Evolutionary conservation across 2,113 vertebrate species (phyloP).

Genomic region (Hippoglossus stenolepis): DNA sequence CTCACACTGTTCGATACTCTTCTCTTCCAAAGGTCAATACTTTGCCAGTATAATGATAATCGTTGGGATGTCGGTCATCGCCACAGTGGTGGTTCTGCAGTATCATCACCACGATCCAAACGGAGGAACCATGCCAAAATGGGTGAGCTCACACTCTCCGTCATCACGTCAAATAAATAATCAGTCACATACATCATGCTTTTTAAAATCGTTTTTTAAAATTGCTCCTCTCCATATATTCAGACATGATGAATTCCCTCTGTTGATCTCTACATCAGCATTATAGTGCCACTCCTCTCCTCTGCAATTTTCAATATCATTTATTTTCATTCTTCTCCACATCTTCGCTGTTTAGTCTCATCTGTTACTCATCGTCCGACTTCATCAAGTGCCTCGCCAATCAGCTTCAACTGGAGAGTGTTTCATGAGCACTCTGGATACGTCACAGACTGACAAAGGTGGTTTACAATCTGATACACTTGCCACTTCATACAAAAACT

Average conservation of each 20-base stretch:
- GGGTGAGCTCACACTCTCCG: constrained; percentile 71
- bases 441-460: no score
- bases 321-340: no score
- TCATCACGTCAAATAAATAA: constrained; percentile 1
- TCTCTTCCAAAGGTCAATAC: constrained; percentile 82
- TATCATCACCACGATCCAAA: constrained; percentile 88
- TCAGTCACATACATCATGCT: not conserved
- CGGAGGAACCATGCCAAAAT: constrained; percentile 86
- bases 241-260: not conserved
- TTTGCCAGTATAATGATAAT: constrained; percentile 89
- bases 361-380: no score
- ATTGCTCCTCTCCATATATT: not conserved
- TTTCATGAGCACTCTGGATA: constrained; percentile 65
- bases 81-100: constrained; percentile 85
- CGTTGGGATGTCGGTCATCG: constrained; percentile 86
- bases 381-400: constrained; percentile 59
- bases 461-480: no score
- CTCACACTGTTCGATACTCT: constrained; percentile 11
- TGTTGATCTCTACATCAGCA: constrained; percentile 16
- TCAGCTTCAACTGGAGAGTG: constrained; percentile 59
- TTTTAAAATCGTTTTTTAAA: not conserved
- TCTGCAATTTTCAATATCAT: constrained; percentile 17
- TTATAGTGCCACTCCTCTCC: constrained; percentile 1
- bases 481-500: no score
- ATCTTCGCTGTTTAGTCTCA: constrained; percentile 23